These are phyloP conservation scores for Campoplex nolae DNA, from an alignment of 2,888 invertebrate genomes.

Conservation along the genomic window DNA sequence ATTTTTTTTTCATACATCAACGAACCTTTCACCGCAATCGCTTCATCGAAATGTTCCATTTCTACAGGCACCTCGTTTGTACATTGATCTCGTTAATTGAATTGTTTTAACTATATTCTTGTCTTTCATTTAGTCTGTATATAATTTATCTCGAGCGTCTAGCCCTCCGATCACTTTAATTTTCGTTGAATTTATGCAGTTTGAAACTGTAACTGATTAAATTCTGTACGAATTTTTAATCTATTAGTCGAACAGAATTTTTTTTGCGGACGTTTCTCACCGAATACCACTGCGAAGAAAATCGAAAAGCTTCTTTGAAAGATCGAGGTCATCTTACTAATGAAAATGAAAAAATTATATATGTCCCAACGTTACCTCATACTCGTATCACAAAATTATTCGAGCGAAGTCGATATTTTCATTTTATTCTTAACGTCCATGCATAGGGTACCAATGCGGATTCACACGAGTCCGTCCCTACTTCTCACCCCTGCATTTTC, in stretches of 20 bases:
- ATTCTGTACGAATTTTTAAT: neutral
- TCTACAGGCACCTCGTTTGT: neutral
- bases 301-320: neutral
- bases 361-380: too few species aligned
- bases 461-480: too few species aligned
- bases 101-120: neutral
- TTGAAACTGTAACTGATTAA: neutral
- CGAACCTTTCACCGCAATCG: conserved; percentile 14
- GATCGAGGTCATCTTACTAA: neutral
- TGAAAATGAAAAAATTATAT: neutral
- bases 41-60: conserved; percentile 4
- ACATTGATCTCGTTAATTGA: too few species aligned
- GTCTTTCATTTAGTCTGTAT: neutral
- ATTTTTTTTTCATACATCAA: conserved; percentile 1
- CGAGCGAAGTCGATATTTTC: too few species aligned
- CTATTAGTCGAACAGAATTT: neutral
- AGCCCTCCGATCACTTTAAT: neutral
- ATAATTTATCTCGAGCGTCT: neutral
- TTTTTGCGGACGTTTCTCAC: too few species aligned
- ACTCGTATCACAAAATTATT: too few species aligned
- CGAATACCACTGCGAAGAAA: neutral
- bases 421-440: too few species aligned
- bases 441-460: too few species aligned
- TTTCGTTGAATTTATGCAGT: neutral
- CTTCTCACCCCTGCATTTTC: too few species aligned